phyloP scores from a whole-genome alignment of 1,140 invertebrate species.

The Cyclargus thomasi region DNA sequence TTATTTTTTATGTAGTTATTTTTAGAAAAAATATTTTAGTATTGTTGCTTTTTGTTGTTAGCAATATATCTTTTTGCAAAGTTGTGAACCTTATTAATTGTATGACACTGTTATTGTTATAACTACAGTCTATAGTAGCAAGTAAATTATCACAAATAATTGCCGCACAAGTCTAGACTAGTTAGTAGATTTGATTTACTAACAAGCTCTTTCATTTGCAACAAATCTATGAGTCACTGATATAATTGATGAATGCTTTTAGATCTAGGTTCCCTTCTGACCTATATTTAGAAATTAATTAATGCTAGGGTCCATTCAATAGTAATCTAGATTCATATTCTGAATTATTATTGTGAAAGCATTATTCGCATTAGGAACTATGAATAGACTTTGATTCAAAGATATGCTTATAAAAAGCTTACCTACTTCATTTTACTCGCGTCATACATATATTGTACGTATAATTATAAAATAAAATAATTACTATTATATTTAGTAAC shows the following conservation, averaged over 20 bases:
- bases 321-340: neutral
- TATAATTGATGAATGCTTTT: neutral
- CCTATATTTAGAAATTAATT: neutral
- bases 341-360: no score
- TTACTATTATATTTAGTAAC: no score
- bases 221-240: neutral
- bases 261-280: neutral
- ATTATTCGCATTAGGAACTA: no score
- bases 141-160: neutral
- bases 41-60: no score
- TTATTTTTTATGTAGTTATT: no score
- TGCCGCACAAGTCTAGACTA: neutral
- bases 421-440: no score
- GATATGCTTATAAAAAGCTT: no score
- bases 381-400: neutral
- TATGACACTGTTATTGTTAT: neutral
- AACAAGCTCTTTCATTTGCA: neutral
- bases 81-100: no score
- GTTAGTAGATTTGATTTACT: neutral
- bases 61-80: no score
- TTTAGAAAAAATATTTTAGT: no score
- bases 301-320: neutral
- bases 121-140: neutral
- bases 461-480: neutral
- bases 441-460: no score